phyloP scores from a whole-genome alignment of 2,888 invertebrate genomes.

The Melanostoma mellinum region DNA sequence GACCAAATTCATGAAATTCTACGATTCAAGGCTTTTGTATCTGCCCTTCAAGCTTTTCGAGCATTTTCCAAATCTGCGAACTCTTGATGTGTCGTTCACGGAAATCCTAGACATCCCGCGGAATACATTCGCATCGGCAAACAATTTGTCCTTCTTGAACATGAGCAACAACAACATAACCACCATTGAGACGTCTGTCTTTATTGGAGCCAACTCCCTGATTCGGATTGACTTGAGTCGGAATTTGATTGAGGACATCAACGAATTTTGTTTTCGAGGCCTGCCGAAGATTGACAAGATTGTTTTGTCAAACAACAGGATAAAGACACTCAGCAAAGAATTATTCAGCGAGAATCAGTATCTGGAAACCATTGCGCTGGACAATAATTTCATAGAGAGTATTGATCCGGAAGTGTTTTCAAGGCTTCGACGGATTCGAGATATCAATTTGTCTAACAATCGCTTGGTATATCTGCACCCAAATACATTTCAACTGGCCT shows the following conservation, averaged over 20 bases:
- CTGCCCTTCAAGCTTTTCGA: constrained; percentile 81
- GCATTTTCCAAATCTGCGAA: constrained; percentile 78
- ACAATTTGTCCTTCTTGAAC: constrained; percentile 78
- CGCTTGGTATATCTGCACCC: constrained; percentile 77
- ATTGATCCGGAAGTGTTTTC: constrained; percentile 79
- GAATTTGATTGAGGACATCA: constrained; percentile 77
- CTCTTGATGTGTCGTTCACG: constrained; percentile 79
- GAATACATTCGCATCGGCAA: constrained; percentile 80
- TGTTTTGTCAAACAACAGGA: constrained; percentile 77
- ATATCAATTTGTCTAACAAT: constrained; percentile 79
- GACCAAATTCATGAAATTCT: constrained; percentile 81
- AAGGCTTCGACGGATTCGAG: constrained; percentile 78
- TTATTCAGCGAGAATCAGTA: constrained; percentile 79
- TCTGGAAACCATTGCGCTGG: constrained; percentile 78
- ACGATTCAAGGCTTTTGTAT: constrained; percentile 79
- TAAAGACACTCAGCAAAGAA: constrained; percentile 77
- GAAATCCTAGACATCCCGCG: constrained; percentile 79
- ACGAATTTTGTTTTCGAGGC: constrained; percentile 79
- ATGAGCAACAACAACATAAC: constrained; percentile 80
- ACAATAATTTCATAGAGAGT: constrained; percentile 78
- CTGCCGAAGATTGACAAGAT: constrained; percentile 78
- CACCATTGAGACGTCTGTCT: constrained; percentile 79
- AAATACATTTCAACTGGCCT: constrained; percentile 78
- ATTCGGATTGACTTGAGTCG: constrained; percentile 79
- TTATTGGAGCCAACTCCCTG: constrained; percentile 79